Conservation (phyloP, 2,888 invertebrate species). For the Panzeria rudis region DNA sequence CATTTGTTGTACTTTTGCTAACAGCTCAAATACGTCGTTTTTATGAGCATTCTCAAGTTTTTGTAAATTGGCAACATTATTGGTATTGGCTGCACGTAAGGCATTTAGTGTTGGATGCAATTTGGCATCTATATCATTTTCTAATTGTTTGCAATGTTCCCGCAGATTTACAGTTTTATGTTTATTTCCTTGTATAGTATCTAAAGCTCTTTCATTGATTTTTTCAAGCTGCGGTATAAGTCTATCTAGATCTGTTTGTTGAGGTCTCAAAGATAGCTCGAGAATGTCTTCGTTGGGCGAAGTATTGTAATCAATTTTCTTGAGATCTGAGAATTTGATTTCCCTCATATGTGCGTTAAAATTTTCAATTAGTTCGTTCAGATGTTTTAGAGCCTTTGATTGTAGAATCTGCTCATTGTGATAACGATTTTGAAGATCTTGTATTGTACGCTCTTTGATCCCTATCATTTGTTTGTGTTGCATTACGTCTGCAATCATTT, state of each 20-base stretch:
- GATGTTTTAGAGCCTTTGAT: conserved; percentile 77
- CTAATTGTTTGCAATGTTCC: conserved; percentile 41
- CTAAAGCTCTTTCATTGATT: conserved; percentile 32
- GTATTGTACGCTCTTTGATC: conserved; percentile 75
- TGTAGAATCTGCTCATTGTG: conserved; percentile 78
- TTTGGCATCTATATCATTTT: conserved; percentile 47
- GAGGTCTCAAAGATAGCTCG: conserved; percentile 75
- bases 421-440: conserved; percentile 76
- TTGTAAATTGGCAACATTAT: conserved; percentile 52
- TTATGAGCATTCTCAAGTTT: conserved; percentile 64
- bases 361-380: conserved; percentile 75
- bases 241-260: conserved; percentile 56
- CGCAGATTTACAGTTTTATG: conserved; percentile 45
- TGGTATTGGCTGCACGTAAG: conserved; percentile 57
- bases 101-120: conserved; percentile 58
- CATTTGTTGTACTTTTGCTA: conserved; percentile 60
- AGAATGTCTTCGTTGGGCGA: conserved; percentile 69
- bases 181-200: conserved; percentile 42
- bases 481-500: conserved; percentile 74
- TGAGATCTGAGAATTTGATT: conserved; percentile 74
- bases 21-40: conserved; percentile 36
- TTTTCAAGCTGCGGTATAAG: conserved; percentile 57
- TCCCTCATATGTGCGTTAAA: conserved; percentile 76
- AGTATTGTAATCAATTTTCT: conserved; percentile 45
- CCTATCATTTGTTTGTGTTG: conserved; percentile 76